These are phyloP conservation scores for Merluccius polli DNA, from an alignment of 2,797 vertebrate genomes.

Conservation along the genomic window DNA sequence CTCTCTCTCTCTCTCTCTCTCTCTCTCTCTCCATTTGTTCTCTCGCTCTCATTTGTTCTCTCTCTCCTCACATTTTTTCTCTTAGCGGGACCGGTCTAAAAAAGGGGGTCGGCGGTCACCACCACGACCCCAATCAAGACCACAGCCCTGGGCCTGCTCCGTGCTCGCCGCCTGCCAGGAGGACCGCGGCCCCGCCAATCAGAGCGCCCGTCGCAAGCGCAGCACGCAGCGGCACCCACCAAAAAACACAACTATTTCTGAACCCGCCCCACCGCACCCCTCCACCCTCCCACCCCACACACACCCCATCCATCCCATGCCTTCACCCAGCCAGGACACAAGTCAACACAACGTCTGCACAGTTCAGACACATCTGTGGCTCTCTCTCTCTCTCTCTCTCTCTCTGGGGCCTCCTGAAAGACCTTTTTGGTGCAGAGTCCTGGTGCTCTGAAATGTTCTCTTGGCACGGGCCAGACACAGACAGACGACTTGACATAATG, in stretches of 20 bases:
- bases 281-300: too few species aligned
- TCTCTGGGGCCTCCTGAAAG: conserved; percentile 69
- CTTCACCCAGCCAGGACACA: conserved; percentile 45
- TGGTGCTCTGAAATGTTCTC: conserved; percentile 63
- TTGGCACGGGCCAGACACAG: conserved; percentile 59
- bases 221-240: conserved; percentile 48
- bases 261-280: too few species aligned
- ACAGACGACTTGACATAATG: conserved; percentile 72
- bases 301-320: not conserved
- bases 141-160: conserved; percentile 55
- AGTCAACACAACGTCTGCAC: conserved; percentile 69
- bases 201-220: conserved; percentile 25
- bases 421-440: conserved; percentile 70
- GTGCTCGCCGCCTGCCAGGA: conserved; percentile 54
- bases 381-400: not conserved
- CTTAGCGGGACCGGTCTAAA: conserved; percentile 32
- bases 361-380: conserved; percentile 60
- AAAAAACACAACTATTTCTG: conserved; percentile 66
- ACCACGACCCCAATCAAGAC: conserved; percentile 62
- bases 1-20: not conserved
- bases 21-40: not conserved
- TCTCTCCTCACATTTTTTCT: conserved; percentile 24
- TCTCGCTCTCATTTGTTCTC: conserved; percentile 20
- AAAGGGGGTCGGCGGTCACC: conserved; percentile 49
- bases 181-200: conserved; percentile 34